Conservation (phyloP, 2,888 invertebrate species). For the Nudaria mundana region DNA sequence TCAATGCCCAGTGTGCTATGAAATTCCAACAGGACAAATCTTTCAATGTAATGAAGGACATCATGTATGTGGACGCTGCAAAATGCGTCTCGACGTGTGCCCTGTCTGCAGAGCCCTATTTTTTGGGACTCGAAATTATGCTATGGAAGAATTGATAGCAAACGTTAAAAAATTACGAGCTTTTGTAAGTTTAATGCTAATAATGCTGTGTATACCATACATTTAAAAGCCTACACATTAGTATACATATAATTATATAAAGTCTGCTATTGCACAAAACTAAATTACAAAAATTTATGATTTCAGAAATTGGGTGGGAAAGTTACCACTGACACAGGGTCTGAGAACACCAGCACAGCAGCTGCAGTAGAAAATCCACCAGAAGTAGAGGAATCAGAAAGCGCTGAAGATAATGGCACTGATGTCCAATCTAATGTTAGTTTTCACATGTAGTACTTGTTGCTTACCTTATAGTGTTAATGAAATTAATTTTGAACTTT, state of each 20-base stretch:
- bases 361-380: conserved; percentile 43
- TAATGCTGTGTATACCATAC: neutral
- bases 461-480: too few species aligned
- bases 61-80: conserved; percentile 78
- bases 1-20: conserved; percentile 82
- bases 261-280: too few species aligned
- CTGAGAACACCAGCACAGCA: conserved; percentile 47
- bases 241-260: too few species aligned
- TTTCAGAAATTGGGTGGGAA: conserved; percentile 67
- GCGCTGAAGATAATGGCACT: conserved; percentile 50
- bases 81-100: conserved; percentile 66
- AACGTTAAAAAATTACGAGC: conserved; percentile 70
- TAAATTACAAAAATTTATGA: neutral
- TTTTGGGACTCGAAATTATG: conserved; percentile 77
- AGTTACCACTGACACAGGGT: conserved; percentile 51
- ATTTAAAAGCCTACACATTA: too few species aligned
- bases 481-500: too few species aligned
- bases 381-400: conserved; percentile 31
- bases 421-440: conserved; percentile 53
- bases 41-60: conserved; percentile 80
- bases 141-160: conserved; percentile 77
- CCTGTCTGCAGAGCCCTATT: conserved; percentile 77
- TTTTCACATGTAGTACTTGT: too few species aligned
- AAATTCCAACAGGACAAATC: conserved; percentile 70
- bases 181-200: conserved; percentile 55